A percentile compares a stretch with the other conserved stretches of the same genome.
These are phyloP conservation scores for Caenorhabditis sulstoni DNA, from an alignment of 2,888 invertebrate species.

Conservation along the genomic window DNA sequence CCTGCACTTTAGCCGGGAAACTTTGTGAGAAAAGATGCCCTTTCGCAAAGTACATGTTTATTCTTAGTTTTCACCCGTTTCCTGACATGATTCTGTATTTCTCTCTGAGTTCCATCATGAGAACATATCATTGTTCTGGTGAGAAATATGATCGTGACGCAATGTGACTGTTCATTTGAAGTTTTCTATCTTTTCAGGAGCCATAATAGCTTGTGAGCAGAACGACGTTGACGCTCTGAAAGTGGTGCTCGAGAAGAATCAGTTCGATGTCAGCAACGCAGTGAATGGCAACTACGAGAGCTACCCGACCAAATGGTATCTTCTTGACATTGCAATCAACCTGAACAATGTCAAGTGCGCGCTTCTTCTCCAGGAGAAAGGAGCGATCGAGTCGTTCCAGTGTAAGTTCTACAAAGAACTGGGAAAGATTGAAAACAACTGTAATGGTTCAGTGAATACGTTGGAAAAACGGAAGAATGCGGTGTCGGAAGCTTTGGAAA, in stretches of 20 bases:
- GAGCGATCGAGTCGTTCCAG: constrained; percentile 81
- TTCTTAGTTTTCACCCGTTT: not conserved
- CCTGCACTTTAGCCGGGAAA: not conserved
- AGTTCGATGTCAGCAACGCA: constrained; percentile 91
- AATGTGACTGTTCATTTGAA: no score
- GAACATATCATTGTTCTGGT: no score
- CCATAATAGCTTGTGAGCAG: constrained; percentile 94
- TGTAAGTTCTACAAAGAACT: constrained; percentile 12
- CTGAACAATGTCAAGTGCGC: constrained; percentile 91
- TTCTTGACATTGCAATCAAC: constrained; percentile 93
- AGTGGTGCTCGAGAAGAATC: constrained; percentile 92
- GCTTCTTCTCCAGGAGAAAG: constrained; percentile 89
- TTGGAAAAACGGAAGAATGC: constrained; percentile 62
- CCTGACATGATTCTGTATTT: not conserved
- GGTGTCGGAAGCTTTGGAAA: constrained; percentile 57
- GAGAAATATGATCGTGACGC: not conserved
- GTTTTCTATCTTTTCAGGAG: constrained; percentile 63
- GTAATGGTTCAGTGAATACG: constrained; percentile 60
- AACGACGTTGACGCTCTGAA: constrained; percentile 93
- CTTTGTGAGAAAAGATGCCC: not conserved
- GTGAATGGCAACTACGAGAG: constrained; percentile 82
- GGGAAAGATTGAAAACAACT: not conserved
- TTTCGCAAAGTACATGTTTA: constrained; percentile 1
- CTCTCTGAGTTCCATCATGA: no score
- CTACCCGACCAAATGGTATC: constrained; percentile 84